These are phyloP conservation scores for Dipodomys ordii DNA, from an alignment of 2,113 vertebrate species.

Conservation along the genomic window DNA sequence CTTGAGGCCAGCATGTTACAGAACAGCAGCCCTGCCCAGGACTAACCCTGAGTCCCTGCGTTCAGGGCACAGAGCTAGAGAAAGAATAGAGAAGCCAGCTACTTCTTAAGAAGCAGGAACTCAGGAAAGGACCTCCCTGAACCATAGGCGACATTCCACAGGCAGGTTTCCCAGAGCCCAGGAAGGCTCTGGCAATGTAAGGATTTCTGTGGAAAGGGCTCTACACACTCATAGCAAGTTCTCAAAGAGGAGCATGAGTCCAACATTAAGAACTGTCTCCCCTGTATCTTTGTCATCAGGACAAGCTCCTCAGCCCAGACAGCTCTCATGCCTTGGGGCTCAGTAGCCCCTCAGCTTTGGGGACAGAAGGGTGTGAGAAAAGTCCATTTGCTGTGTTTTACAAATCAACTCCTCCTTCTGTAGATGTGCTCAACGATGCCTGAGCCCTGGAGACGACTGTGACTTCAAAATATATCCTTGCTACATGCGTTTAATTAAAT, in stretches of 20 bases:
- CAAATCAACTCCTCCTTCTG: background rate
- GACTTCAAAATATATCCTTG: conserved; percentile 29
- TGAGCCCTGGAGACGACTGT: background rate
- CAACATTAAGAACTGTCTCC: background rate
- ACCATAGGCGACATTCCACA: background rate
- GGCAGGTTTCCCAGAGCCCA: background rate
- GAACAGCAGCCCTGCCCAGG: background rate
- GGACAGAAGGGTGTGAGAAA: background rate
- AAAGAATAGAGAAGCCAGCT: background rate
- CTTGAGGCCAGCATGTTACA: background rate
- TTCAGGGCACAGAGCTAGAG: background rate
- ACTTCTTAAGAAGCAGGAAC: background rate
- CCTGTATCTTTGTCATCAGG: background rate
- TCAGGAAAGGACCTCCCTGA: background rate
- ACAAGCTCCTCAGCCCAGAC: background rate
- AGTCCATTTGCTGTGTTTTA: background rate
- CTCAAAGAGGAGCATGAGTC: background rate
- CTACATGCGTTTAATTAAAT: conserved; percentile 56
- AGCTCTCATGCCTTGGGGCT: background rate
- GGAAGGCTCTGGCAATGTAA: background rate
- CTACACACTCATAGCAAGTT: background rate
- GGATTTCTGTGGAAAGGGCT: background rate
- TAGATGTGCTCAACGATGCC: background rate
- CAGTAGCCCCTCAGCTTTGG: background rate
- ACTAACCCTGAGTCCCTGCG: background rate